Percentiles rank a stretch among this genome's conserved stretches.
Conservation (phyloP, 1,140 invertebrate species). For the Sycophila sp. region DNA sequence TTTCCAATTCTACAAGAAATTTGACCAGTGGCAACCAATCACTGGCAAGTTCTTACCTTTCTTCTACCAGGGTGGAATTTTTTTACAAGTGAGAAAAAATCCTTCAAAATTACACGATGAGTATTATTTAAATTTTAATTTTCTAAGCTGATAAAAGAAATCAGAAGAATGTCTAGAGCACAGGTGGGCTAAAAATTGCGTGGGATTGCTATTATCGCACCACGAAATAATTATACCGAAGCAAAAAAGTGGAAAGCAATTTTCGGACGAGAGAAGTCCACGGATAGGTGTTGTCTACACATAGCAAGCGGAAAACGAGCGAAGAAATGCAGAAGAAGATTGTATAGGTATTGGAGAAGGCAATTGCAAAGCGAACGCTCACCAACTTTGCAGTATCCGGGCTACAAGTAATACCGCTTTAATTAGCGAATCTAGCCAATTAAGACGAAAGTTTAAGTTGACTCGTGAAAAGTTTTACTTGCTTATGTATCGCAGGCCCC, state of each 20-base stretch:
- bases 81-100: no score
- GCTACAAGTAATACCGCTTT: conserved; percentile 37
- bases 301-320: not conserved
- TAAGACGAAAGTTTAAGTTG: conserved; percentile 36
- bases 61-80: no score
- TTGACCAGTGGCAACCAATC: no score
- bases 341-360: not conserved
- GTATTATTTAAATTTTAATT: no score
- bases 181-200: no score
- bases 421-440: conserved; percentile 43
- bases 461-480: not conserved
- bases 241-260: not conserved
- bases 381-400: conserved; percentile 22
- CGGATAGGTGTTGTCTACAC: not conserved
- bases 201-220: no score
- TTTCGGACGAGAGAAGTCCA: not conserved
- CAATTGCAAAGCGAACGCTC: conserved; percentile 22
- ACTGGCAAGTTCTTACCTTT: no score
- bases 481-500: not conserved
- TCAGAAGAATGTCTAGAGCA: conserved; percentile 39
- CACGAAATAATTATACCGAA: no score
- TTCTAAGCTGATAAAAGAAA: conserved; percentile 19
- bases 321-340: conserved; percentile 14
- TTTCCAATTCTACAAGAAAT: no score
- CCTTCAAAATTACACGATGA: no score